Evolutionary conservation across 1,140 invertebrate genomes (phyloP).

Genomic region (Euura lappo): DNA sequence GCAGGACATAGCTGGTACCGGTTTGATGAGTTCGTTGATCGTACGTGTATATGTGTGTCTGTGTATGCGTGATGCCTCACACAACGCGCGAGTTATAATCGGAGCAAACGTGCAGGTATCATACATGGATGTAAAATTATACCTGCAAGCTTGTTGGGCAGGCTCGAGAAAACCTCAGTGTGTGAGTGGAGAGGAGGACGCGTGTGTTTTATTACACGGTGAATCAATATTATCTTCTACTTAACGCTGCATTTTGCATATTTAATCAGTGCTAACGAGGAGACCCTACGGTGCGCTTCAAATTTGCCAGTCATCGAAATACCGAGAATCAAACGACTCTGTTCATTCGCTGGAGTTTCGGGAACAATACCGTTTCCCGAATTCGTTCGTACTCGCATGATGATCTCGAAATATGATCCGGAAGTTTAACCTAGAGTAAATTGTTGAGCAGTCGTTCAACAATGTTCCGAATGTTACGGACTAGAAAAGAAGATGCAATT

Average conservation of each 20-base stretch:
- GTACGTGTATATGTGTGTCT: not conserved
- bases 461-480: no score
- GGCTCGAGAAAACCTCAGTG: not conserved
- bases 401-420: no score
- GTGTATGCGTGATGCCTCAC: not conserved
- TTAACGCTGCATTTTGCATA: constrained; percentile 4
- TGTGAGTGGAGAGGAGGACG: not conserved
- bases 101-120: constrained; percentile 1
- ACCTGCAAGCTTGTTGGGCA: not conserved
- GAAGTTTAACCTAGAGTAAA: no score
- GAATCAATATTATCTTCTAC: constrained; percentile 7
- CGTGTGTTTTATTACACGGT: constrained; percentile 1
- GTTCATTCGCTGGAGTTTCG: no score
- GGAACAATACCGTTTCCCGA: no score
- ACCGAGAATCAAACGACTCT: not conserved
- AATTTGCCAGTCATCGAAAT: constrained; percentile 4
- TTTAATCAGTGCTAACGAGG: constrained; percentile 7
- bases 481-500: no score
- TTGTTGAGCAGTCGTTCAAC: no score
- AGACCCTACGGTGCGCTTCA: constrained; percentile 1
- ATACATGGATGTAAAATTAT: constrained; percentile 1
- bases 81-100: not conserved
- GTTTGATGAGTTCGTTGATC: not conserved
- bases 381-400: no score
- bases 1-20: not conserved